Percentiles rank a stretch among this genome's conserved stretches.
Evolutionary conservation across 2,888 invertebrate species (phyloP).

Genomic region (Heliconius sara): DNA sequence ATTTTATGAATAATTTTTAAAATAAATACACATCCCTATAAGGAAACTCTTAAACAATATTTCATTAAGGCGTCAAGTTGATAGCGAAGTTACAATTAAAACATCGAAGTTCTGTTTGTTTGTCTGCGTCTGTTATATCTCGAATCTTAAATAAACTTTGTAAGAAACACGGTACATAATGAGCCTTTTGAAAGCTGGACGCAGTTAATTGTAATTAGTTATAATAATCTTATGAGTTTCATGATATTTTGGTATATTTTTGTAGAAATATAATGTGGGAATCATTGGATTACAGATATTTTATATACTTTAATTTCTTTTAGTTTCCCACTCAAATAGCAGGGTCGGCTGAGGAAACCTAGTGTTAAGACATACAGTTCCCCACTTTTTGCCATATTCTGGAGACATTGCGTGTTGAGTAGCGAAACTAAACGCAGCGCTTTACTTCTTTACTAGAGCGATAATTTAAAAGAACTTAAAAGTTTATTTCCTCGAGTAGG

Average conservation of each 20-base stretch:
- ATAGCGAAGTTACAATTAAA: constrained; percentile 60
- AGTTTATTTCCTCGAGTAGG: no score
- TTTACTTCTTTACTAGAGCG: no score
- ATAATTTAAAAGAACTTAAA: no score
- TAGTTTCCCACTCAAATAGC: no score
- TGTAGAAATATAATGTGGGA: background rate
- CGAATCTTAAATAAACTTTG: constrained; percentile 43
- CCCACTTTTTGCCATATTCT: no score
- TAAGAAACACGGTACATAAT: constrained; percentile 34
- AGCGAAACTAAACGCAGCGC: no score
- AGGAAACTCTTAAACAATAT: constrained; percentile 45
- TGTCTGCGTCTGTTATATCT: constrained; percentile 47
- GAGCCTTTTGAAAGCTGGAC: constrained; percentile 21
- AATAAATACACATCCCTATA: constrained; percentile 37
- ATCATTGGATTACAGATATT: background rate
- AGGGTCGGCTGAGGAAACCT: no score
- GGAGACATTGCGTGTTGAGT: no score
- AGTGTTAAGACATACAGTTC: no score
- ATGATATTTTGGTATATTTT: background rate
- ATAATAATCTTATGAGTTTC: background rate
- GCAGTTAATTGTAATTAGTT: constrained; percentile 11
- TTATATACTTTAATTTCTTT: no score
- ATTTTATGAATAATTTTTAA: constrained; percentile 11
- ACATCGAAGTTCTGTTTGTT: constrained; percentile 49
- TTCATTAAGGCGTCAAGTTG: constrained; percentile 50